A percentile compares a stretch with the other conserved stretches of the same genome.
These are phyloP conservation scores for Corvus cornix DNA, from an alignment of 2,113 vertebrate species.

Conservation along the genomic window DNA sequence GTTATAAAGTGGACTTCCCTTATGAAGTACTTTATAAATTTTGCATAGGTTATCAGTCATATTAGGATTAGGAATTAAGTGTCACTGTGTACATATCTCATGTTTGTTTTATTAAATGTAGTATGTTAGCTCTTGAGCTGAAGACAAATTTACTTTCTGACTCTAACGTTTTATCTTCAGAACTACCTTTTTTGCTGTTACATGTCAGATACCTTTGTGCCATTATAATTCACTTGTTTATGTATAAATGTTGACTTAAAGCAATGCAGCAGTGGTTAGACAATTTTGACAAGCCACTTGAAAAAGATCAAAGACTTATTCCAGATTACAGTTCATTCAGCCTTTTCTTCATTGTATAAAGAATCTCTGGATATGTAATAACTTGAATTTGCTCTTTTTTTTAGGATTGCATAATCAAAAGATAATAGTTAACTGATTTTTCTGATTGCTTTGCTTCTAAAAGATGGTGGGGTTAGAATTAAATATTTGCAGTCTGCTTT, in stretches of 20 bases:
- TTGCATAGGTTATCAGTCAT: slow-evolving; percentile 46
- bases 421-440: not conserved
- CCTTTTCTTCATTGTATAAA: not conserved
- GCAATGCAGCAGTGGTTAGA: not conserved
- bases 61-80: slow-evolving; percentile 46
- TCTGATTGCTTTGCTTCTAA: not conserved
- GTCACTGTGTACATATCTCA: slow-evolving; percentile 33
- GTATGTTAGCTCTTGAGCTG: slow-evolving; percentile 1
- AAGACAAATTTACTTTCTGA: slow-evolving; percentile 21
- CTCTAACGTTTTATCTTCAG: slow-evolving; percentile 20
- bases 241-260: slow-evolving; percentile 7
- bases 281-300: slow-evolving; percentile 19
- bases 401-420: not conserved
- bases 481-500: not conserved
- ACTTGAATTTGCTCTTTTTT: not conserved
- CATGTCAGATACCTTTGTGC: not conserved
- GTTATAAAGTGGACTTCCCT: not conserved
- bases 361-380: not conserved
- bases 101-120: slow-evolving; percentile 47
- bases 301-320: slow-evolving; percentile 12
- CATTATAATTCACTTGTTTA: slow-evolving; percentile 37
- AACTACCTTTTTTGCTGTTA: slow-evolving; percentile 24
- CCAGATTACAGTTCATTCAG: not conserved
- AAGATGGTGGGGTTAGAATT: not conserved
- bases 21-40: slow-evolving; percentile 31